Percentiles rank a stretch among this genome's conserved stretches.
These are phyloP conservation scores for Otocyon megalotis DNA, from an alignment of 2,113 vertebrate genomes.

Conservation along the genomic window DNA sequence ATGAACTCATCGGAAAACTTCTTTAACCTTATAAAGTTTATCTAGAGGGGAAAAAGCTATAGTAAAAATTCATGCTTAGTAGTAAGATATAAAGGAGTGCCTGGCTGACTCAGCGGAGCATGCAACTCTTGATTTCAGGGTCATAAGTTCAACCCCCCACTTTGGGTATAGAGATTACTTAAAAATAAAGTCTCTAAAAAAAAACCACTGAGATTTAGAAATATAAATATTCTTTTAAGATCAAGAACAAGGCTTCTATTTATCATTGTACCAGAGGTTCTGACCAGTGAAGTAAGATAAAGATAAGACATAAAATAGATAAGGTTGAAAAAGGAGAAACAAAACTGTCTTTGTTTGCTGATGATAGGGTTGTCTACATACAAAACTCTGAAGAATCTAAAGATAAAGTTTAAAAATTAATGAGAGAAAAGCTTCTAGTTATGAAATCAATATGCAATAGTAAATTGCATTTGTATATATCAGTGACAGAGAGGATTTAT, in stretches of 20 bases:
- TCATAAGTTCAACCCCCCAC: neutral
- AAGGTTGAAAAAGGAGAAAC: neutral
- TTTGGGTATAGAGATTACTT: neutral
- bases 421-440: neutral
- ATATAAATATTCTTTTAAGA: conserved; percentile 39
- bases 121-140: neutral
- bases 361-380: neutral
- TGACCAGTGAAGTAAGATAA: neutral
- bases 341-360: neutral
- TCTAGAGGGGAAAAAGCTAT: neutral
- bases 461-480: neutral
- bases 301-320: neutral
- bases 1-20: neutral
- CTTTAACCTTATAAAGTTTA: neutral
- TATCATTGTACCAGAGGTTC: neutral
- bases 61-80: neutral
- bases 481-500: neutral
- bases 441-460: neutral
- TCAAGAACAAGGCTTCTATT: neutral
- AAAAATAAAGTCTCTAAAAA: neutral
- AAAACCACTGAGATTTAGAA: neutral
- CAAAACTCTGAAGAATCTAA: neutral
- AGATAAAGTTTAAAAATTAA: neutral
- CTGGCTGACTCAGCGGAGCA: neutral
- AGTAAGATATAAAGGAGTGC: neutral